Evolutionary conservation across 2,113 vertebrate species (phyloP).

Genomic region (Neopipo cinnamomea): DNA sequence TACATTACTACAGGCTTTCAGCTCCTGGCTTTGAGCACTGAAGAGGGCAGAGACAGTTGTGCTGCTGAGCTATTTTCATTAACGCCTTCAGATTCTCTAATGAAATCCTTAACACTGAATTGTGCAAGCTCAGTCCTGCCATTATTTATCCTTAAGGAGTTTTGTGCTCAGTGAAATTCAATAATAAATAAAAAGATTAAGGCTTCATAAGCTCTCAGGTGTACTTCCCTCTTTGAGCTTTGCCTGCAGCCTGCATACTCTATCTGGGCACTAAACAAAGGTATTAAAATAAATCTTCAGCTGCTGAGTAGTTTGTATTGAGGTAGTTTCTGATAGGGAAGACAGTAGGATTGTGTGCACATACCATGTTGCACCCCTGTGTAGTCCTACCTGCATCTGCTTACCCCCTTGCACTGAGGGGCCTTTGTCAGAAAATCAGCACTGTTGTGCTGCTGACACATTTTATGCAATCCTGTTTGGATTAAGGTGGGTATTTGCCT

Average conservation of each 20-base stretch:
- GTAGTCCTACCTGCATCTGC: not conserved
- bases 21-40: not conserved
- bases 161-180: not conserved
- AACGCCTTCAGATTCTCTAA: not conserved
- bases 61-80: not conserved
- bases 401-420: not conserved
- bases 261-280: not conserved
- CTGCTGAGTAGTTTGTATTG: not conserved
- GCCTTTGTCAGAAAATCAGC: not conserved
- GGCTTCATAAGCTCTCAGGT: not conserved
- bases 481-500: not conserved
- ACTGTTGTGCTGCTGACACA: not conserved
- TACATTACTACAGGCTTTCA: not conserved
- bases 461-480: not conserved
- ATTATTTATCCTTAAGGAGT: not conserved
- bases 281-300: not conserved
- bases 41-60: not conserved
- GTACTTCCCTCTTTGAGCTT: not conserved
- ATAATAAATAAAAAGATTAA: not conserved
- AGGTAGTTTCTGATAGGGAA: not conserved
- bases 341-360: not conserved
- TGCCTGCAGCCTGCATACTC: not conserved
- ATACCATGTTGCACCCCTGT: not conserved
- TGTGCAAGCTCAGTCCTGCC: not conserved
- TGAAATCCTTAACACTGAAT: not conserved